Base-by-base conservation (phyloP, 2,113 vertebrate genomes). In the Notechis scutatus region DNA sequence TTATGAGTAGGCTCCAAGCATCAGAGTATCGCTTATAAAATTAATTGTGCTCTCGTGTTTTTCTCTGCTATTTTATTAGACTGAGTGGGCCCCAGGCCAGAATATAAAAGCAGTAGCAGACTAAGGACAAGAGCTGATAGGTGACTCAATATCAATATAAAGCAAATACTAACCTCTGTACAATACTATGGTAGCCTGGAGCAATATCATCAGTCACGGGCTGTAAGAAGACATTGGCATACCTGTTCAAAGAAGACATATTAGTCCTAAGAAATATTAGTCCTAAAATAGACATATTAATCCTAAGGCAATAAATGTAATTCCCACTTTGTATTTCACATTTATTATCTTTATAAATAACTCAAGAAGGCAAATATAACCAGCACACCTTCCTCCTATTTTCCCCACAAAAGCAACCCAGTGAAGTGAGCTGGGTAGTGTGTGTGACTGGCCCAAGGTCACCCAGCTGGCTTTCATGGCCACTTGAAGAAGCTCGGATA, bases 151-250 rank as follows among this genome's bases (percentile, higher is more conserved):
- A 93, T 3, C 23, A 61, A 18, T 12, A 18, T 11, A 87, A 87
- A 87, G 42, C 20, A 34, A 34, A 87, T 88, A 93, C 97, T 97
- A 96, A 99, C 99, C 99, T 99, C 97, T 99, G 99, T 64, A 99
- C 99, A 26, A 99, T 99, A 97, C 99, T 99, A 96, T 99, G 99
- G 95, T 99, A 99, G 92, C 99, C 99, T 52, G 99, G 99, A 57
- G 99, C 99, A 95, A 99, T 99, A 96, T 99, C 99, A 21, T 99
- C 99, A 29, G 99, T 99, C 93, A 99, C 99, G 89, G 99, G 99
- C 96, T 99, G 99, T 8, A 99, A 97, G 95, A 99, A 99, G 90
- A 99, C 99, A 95, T 99, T 99, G 96, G 99, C 99, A 24, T 99
- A 99, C 95, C 99, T 99, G 94, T 64, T 94, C 95, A 96, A 94